Base-by-base conservation (phyloP, 2,113 vertebrate genomes). In the Poeciliopsis retropinna region DNA sequence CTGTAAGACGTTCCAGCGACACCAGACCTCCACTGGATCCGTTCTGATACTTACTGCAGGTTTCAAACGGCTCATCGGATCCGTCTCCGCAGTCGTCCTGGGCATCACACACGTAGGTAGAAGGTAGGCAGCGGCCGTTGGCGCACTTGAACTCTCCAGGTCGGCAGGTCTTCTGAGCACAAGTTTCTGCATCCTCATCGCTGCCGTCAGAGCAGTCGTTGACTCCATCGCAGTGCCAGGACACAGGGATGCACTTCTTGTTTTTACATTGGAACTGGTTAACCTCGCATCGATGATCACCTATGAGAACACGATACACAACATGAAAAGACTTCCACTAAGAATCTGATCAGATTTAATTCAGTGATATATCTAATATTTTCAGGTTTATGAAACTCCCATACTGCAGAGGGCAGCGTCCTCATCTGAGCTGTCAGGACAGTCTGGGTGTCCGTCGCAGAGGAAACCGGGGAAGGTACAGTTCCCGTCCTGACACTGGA, bases 241-340 rank as follows among this genome's bases (percentile, higher is more conserved):
- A 84, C 37, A 92, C 81, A 0, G 94, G 92, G 72, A 95, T 93
- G 79, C 94, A 95, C 27, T 67, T 65, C 70, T 93, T 93, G 84
- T 92, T 87, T 86, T 89, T 89, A 78, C 94, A 95, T 87, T 94
- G 93, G 78, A 94, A 95, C 82, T 94, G 91, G 80, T 93, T 94
- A 15, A 69, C 83, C 57, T 84, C 72, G 39, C 94, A 94, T 14
- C 92, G 80, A 78, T 94, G 91, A 84, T 94, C 88, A 62, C 91
- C 94, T 94, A 31, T 3, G 1, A 41, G 17, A 15, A 82, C 3
- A 67, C 10, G 54, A 72, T 70, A 0, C 0, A 63, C 14, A 9
- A 64, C 10, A n/a, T 1, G 2, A 32, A 15, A 27, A n/a, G 27
- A 30, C 27, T 70, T 30, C 29, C 25, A 51, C n/a, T 1, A 10